Percentiles rank a stretch among this genome's conserved stretches.
Evolutionary conservation across 2,113 vertebrate genomes (phyloP).

Genomic region (Erythrolamprus reginae): DNA sequence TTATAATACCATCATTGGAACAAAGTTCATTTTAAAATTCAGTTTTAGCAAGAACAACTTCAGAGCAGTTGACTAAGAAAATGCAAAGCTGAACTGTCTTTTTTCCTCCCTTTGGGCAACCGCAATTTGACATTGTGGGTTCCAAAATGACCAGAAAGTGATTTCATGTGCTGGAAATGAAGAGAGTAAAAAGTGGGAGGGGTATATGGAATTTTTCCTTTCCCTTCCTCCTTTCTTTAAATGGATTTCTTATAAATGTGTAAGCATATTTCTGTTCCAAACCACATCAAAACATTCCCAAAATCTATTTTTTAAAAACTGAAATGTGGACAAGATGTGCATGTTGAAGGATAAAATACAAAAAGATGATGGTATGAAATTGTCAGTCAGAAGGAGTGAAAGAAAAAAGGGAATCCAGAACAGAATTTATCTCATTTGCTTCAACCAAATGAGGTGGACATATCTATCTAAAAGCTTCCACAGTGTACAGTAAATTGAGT

Average conservation of each 20-base stretch:
- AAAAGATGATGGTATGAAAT: conserved; percentile 54
- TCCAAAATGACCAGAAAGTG: conserved; percentile 59
- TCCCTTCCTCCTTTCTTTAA: conserved; percentile 31
- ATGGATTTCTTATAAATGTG: conserved; percentile 53
- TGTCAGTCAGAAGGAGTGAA: conserved; percentile 41
- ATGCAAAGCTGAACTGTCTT: conserved; percentile 60
- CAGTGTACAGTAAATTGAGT: conserved; percentile 24
- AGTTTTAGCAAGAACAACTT: conserved; percentile 50
- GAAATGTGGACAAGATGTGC: conserved; percentile 50
- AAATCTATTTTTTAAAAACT: conserved; percentile 61
- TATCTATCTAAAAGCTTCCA: background rate
- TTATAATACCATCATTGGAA: conserved; percentile 19
- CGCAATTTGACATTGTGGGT: conserved; percentile 55
- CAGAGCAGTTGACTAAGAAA: conserved; percentile 48
- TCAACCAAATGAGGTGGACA: conserved; percentile 29
- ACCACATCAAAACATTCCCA: conserved; percentile 61
- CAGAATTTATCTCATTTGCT: background rate
- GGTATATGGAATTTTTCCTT: conserved; percentile 35
- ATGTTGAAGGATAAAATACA: conserved; percentile 55
- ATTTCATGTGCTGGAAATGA: conserved; percentile 51
- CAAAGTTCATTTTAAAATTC: conserved; percentile 39
- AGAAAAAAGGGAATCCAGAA: conserved; percentile 12
- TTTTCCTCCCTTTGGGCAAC: conserved; percentile 60
- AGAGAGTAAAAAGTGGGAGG: conserved; percentile 34
- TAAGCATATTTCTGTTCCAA: conserved; percentile 60